phyloP scores from a whole-genome alignment of 2,888 invertebrate genomes.

The Synergus umbraculus region DNA sequence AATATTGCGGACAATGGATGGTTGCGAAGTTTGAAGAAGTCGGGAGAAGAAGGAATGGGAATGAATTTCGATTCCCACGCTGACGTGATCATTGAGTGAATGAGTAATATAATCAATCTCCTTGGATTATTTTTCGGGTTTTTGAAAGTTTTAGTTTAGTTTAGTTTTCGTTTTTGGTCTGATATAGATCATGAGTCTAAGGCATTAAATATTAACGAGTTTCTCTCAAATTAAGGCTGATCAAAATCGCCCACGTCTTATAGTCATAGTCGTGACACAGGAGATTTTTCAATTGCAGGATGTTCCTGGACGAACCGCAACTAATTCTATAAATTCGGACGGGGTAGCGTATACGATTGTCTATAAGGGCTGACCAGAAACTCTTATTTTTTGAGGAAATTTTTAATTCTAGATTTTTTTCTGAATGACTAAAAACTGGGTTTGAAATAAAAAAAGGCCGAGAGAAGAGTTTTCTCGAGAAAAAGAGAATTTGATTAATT shows the following conservation, averaged over 20 bases:
- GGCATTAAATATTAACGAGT: neutral
- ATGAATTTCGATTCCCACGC: conserved; percentile 45
- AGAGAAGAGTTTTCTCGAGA: no score
- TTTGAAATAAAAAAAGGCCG: no score
- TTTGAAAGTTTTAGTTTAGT: no score
- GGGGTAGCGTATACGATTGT: conserved; percentile 21
- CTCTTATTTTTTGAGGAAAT: no score
- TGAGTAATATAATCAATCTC: conserved; percentile 48
- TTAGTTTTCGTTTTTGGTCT: no score
- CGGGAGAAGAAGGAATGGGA: neutral
- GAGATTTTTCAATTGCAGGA: conserved; percentile 69
- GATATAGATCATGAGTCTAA: neutral
- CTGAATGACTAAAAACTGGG: no score
- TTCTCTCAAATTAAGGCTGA: conserved; percentile 32
- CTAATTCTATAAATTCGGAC: conserved; percentile 61
- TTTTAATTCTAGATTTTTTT: no score
- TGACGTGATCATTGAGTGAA: conserved; percentile 46
- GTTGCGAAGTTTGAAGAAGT: neutral
- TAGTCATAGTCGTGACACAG: conserved; percentile 68
- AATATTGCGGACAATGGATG: neutral
- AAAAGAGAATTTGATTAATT: no score
- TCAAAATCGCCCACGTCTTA: conserved; percentile 19
- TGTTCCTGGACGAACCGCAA: conserved; percentile 64
- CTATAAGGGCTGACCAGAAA: neutral
- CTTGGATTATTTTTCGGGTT: neutral